Conservation (phyloP, 1,140 invertebrate genomes). For the Andrena cerasifolii region DNA sequence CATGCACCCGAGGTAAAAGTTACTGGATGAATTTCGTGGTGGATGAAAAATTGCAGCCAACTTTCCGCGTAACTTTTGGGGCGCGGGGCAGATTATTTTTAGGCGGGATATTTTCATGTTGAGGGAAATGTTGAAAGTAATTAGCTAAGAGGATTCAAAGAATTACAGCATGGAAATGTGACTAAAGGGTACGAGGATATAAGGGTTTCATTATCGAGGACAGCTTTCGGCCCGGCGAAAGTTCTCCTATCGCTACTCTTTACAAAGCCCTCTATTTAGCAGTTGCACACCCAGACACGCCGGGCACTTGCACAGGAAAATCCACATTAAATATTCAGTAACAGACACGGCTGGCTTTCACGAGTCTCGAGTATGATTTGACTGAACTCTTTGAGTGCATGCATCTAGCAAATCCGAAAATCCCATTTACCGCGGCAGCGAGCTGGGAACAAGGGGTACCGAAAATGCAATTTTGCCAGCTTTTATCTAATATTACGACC, state of each 20-base stretch:
- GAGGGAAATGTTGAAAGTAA: background rate
- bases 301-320: slow-evolving; percentile 14
- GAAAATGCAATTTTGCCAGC: slow-evolving; percentile 66
- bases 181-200: too few relatives aligned
- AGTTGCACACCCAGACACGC: background rate
- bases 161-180: too few relatives aligned
- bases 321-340: slow-evolving; percentile 56
- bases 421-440: slow-evolving; percentile 56
- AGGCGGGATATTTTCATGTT: too few relatives aligned
- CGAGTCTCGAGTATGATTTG: slow-evolving; percentile 36
- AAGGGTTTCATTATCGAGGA: too few relatives aligned
- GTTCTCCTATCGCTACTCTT: too few relatives aligned
- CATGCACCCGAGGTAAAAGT: background rate
- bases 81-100: background rate
- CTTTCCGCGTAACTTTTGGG: background rate
- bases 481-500: slow-evolving; percentile 65
- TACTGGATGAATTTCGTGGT: background rate
- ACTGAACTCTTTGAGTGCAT: slow-evolving; percentile 57
- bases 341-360: slow-evolving; percentile 15
- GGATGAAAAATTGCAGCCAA: slow-evolving; percentile 30
- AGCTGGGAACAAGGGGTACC: slow-evolving; percentile 54
- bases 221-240: too few relatives aligned
- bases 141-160: too few relatives aligned
- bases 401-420: slow-evolving; percentile 64
- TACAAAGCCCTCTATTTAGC: background rate